These are phyloP conservation scores for Zaprionus davidi DNA, from an alignment of 1,140 invertebrate genomes.

Conservation along the genomic window DNA sequence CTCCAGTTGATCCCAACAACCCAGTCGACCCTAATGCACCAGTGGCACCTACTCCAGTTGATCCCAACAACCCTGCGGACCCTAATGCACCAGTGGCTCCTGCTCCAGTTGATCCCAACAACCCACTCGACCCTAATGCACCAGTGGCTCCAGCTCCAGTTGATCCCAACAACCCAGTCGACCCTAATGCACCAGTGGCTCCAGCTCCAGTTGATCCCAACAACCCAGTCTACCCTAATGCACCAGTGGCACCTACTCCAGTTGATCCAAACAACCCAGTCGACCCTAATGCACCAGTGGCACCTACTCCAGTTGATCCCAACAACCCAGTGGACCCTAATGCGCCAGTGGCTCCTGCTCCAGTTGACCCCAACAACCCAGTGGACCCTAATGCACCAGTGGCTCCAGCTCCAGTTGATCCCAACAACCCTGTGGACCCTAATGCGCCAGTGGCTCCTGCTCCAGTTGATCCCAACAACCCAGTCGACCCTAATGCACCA, in stretches of 20 bases:
- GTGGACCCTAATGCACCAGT: not conserved
- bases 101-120: not conserved
- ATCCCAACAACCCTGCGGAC: not conserved
- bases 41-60: not conserved
- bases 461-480: not conserved
- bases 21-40: not conserved
- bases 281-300: not conserved
- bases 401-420: not conserved
- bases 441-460: not conserved
- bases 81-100: not conserved
- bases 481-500: not conserved
- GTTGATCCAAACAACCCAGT: not conserved
- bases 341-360: not conserved
- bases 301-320: not conserved
- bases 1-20: not conserved
- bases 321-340: not conserved
- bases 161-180: not conserved
- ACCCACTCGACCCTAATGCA: not conserved
- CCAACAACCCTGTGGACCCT: not conserved
- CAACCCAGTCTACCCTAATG: not conserved
- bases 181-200: not conserved
- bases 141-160: not conserved
- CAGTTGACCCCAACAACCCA: not conserved
- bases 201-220: not conserved
- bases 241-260: not conserved